A percentile compares a stretch with the other conserved stretches of the same genome.
Conservation (phyloP, 2,113 vertebrate species). For the Physeter macrocephalus region DNA sequence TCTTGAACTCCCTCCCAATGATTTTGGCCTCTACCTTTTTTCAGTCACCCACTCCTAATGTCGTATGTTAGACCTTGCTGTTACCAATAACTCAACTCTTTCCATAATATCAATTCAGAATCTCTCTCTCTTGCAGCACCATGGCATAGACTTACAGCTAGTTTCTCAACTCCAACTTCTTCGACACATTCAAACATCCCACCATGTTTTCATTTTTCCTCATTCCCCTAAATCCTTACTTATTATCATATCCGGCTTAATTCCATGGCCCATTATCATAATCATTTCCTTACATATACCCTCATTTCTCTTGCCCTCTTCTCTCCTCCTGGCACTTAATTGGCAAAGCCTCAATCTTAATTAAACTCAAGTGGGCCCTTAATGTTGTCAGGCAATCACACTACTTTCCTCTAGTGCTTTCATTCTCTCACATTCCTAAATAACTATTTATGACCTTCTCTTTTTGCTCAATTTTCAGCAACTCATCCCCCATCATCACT, state of each 20-base stretch:
- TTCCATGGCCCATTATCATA: background rate
- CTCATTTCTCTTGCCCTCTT: background rate
- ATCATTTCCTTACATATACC: background rate
- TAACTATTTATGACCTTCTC: background rate
- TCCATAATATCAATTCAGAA: background rate
- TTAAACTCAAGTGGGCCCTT: background rate
- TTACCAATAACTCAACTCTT: background rate
- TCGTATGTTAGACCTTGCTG: background rate
- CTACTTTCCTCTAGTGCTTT: background rate
- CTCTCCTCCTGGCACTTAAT: background rate
- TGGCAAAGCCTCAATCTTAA: background rate
- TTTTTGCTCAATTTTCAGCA: background rate
- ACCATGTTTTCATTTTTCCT: background rate
- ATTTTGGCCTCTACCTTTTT: background rate
- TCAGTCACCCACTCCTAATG: background rate
- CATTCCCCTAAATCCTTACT: background rate
- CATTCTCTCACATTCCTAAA: background rate
- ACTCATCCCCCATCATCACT: background rate
- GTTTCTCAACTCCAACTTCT: background rate
- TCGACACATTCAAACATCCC: background rate
- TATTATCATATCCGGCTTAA: background rate
- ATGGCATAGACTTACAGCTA: background rate
- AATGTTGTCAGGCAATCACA: background rate
- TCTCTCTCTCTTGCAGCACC: background rate
- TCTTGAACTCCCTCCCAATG: background rate